Percentiles rank a stretch among this genome's conserved stretches.
Conservation (phyloP, 1,140 invertebrate species). For the Calephelis nemesis region DNA sequence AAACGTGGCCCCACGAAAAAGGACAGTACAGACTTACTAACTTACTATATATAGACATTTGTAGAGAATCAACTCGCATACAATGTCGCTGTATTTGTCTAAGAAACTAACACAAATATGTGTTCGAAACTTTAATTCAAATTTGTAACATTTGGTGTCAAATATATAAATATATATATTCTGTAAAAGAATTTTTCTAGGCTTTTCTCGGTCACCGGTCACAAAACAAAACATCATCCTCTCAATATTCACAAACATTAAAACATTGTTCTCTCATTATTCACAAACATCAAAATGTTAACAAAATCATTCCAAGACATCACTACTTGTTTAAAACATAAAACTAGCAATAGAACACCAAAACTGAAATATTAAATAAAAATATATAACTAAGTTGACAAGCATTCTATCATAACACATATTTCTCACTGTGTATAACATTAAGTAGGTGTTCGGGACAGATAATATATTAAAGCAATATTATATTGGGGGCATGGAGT, state of each 20-base stretch:
- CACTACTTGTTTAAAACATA: constrained; percentile 15
- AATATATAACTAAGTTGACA: constrained; percentile 12
- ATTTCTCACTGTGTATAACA: background rate
- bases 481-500: constrained; percentile 28
- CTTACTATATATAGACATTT: too few relatives aligned
- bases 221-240: background rate
- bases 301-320: background rate
- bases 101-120: too few relatives aligned
- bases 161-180: too few relatives aligned
- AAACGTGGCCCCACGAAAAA: too few relatives aligned
- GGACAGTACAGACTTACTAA: too few relatives aligned
- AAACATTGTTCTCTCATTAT: background rate
- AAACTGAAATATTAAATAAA: constrained; percentile 18
- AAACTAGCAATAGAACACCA: constrained; percentile 14
- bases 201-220: too few relatives aligned
- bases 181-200: too few relatives aligned
- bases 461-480: constrained; percentile 21
- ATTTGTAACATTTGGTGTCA: too few relatives aligned
- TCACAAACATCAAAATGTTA: constrained; percentile 9
- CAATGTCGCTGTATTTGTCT: too few relatives aligned
- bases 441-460: background rate
- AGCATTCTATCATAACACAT: constrained; percentile 9
- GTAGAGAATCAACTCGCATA: too few relatives aligned
- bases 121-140: too few relatives aligned
- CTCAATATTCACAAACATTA: background rate